These are phyloP conservation scores for Thymelicus lineola DNA, from an alignment of 2,888 invertebrate genomes.

Conservation along the genomic window DNA sequence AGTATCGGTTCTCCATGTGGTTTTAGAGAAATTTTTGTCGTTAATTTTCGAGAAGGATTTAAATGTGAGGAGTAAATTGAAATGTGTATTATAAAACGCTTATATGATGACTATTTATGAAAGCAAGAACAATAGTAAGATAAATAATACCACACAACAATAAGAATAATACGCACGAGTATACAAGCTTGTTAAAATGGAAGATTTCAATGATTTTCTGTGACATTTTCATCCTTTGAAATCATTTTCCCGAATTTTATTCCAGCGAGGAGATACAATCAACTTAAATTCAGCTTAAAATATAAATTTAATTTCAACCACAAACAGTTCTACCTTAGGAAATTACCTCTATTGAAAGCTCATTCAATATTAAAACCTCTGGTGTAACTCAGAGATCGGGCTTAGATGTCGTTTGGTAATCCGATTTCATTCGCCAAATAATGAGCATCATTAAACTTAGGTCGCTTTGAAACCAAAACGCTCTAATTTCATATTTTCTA, in stretches of 20 bases:
- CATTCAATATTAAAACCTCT: constrained; percentile 65
- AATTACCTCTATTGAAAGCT: constrained; percentile 37
- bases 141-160: no score
- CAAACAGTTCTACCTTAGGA: constrained; percentile 22
- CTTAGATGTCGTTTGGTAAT: constrained; percentile 69
- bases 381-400: constrained; percentile 69
- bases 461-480: constrained; percentile 46
- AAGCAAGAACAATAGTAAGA: no score
- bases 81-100: no score
- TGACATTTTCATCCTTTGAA: no score
- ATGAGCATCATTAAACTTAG: constrained; percentile 75
- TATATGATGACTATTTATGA: no score
- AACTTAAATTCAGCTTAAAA: not conserved
- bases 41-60: no score
- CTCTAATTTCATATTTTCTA: constrained; percentile 40
- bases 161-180: no score
- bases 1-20: no score
- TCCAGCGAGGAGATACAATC: not conserved
- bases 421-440: constrained; percentile 77
- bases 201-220: no score
- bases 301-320: constrained; percentile 10
- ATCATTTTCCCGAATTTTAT: not conserved
- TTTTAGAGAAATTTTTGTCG: no score
- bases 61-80: no score
- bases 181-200: no score